These are phyloP conservation scores for Drosophila navojoa DNA, from an alignment of 1,140 invertebrate species.

Conservation along the genomic window DNA sequence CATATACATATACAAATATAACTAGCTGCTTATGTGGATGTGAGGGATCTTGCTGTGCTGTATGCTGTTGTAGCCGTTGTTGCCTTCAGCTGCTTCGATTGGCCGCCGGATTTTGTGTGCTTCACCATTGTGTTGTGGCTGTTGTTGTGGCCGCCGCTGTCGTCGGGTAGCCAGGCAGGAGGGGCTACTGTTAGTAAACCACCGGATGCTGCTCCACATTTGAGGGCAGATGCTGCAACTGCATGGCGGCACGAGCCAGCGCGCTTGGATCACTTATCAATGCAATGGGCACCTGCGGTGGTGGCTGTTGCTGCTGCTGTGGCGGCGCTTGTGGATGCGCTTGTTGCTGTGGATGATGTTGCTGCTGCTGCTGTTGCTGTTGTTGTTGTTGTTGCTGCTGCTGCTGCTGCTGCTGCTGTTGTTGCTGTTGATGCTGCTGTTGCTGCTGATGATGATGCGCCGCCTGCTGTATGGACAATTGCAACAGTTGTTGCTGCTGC, in stretches of 20 bases:
- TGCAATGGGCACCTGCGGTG: conserved; percentile 75
- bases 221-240: conserved; percentile 78
- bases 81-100: conserved; percentile 36
- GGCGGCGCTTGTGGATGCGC: conserved; percentile 57
- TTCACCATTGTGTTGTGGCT: conserved; percentile 63
- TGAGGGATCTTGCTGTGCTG: conserved; percentile 26
- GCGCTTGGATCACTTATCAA: conserved; percentile 79
- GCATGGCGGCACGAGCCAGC: conserved; percentile 78
- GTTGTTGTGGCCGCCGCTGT: conserved; percentile 38
- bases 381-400: conserved; percentile 59
- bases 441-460: conserved; percentile 75
- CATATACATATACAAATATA: conserved; percentile 52
- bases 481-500: conserved; percentile 73
- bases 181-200: conserved; percentile 83
- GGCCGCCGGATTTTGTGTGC: conserved; percentile 21
- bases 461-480: conserved; percentile 74
- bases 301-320: conserved; percentile 70
- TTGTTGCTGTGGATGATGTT: conserved; percentile 43
- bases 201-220: conserved; percentile 83
- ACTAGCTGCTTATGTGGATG: conserved; percentile 68
- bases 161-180: conserved; percentile 67
- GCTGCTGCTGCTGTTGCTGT: too few species aligned
- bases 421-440: conserved; percentile 67
- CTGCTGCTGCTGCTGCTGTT: conserved; percentile 69
- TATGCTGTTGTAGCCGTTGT: conserved; percentile 11